Percentiles rank a stretch among this genome's conserved stretches.
phyloP scores from a whole-genome alignment of 1,140 invertebrate species.

The Drosophila micromelanica region DNA sequence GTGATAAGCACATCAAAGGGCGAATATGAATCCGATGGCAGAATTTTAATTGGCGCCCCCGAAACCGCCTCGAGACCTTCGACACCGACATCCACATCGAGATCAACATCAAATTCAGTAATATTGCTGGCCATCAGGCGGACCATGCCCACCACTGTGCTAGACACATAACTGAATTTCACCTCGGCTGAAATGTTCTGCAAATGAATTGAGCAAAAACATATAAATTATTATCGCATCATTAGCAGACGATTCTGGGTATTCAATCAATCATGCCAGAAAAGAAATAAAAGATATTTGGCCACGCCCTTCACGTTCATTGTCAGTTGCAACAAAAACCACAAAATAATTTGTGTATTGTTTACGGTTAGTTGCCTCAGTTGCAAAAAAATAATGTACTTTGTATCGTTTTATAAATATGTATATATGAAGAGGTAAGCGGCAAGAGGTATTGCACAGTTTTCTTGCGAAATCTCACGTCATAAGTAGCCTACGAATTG shows the following conservation, averaged over 20 bases:
- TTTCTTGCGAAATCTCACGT: conserved; percentile 52
- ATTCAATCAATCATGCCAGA: conserved; percentile 47
- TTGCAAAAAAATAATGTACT: conserved; percentile 25
- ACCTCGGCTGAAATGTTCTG: conserved; percentile 76
- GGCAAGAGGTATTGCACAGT: neutral
- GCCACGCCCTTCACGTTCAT: conserved; percentile 32
- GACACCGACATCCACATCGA: neutral
- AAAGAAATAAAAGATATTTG: neutral
- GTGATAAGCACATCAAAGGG: conserved; percentile 66
- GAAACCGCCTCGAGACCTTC: neutral
- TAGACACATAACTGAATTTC: conserved; percentile 68
- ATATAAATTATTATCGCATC: neutral
- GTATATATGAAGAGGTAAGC: neutral
- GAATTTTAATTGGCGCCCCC: neutral
- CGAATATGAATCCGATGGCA: neutral
- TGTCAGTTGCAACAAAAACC: neutral
- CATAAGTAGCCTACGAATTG: conserved; percentile 44
- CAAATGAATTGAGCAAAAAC: conserved; percentile 12
- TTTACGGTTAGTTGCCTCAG: conserved; percentile 15
- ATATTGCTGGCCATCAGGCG: conserved; percentile 37
- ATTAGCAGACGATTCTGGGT: neutral
- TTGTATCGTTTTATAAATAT: conserved; percentile 25
- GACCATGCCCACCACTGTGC: conserved; percentile 60
- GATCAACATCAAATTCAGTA: neutral
- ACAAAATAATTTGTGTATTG: conserved; percentile 16